Evolutionary conservation across 1,140 invertebrate genomes (phyloP), one percentile per base, ranked within the genome.

Genomic region (Anadara kagoshimensis): DNA sequence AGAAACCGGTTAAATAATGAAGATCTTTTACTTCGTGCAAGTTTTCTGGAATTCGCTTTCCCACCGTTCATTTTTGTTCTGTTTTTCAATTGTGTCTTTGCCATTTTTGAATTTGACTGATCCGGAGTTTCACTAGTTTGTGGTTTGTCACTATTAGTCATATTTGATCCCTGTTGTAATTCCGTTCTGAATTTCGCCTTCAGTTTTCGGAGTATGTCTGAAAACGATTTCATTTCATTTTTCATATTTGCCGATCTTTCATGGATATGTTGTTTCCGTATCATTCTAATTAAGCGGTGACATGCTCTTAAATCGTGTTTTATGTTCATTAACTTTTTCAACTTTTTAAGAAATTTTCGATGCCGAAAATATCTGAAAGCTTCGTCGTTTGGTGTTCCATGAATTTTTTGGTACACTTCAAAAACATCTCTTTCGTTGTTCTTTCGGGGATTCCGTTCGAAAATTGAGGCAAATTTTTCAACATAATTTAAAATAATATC

Each of bases 271-370:
- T 7, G 29, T 36, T 36, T 36, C 7, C 29, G 29, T 36, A 36
- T 36, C 29, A 36, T 3, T 36, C 29, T 36, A 7, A 36, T 36
- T 7, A 36, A 36, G 7, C 29, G 29, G 29, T 36, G 29, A 36
- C 29, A 36, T 3, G 29, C 29, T 7, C 29, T 36, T 36, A 36
- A 36, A 29, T 64, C 67, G 24, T 43, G 59, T 51, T 62, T 66
- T 14, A 75, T 75, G 59, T 75, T 75, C 12, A 75, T 63, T 11
- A 66, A 57, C 56, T 53, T 20, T 49, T 26, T 64, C 5, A 75
- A 70, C 14, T 69, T 36, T 12, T 51, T 36, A 44, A 75, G 56
- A 56, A 62, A 54, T 56, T 75, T 69, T 14, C 73, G 58, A 24
- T 29, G 45, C 7, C 24, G 24, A 29, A 75, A 75, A 41, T 56